phyloP scores from a whole-genome alignment of 2,797 vertebrate genomes.

The Protosalanx chinensis region DNA sequence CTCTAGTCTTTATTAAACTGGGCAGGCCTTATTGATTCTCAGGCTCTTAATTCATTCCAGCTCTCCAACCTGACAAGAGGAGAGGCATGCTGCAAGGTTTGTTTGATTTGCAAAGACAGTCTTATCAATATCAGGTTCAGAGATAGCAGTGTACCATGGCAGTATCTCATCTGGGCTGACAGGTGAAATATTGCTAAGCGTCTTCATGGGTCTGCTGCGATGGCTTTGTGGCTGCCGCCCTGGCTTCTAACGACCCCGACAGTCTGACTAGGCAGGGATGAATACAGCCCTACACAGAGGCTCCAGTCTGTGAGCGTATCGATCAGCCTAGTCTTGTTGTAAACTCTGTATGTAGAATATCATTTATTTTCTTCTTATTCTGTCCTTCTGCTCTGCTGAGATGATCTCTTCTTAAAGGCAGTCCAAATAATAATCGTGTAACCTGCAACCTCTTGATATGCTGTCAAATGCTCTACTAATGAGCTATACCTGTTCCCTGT shows the following conservation, averaged over 20 bases:
- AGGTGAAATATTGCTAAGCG: constrained; percentile 20
- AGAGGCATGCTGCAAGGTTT: constrained; percentile 33
- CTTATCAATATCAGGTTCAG: constrained; percentile 13
- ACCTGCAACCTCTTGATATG: too few species aligned
- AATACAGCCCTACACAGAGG: too few species aligned
- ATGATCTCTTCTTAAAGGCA: neutral
- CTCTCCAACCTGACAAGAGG: constrained; percentile 35
- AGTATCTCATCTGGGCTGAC: constrained; percentile 17
- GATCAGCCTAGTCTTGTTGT: too few species aligned
- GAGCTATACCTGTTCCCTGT: too few species aligned
- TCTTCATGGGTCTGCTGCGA: neutral
- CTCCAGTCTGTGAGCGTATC: too few species aligned
- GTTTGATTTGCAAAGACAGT: constrained; percentile 31
- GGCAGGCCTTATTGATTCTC: constrained; percentile 38
- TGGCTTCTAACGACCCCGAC: too few species aligned
- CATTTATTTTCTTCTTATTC: too few species aligned
- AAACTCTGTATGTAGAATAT: too few species aligned
- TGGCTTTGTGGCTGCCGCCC: too few species aligned
- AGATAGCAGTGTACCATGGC: constrained; percentile 24
- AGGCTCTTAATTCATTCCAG: constrained; percentile 33
- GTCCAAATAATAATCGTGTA: too few species aligned
- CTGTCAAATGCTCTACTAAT: too few species aligned
- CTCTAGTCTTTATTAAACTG: constrained; percentile 37
- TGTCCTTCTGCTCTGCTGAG: neutral
- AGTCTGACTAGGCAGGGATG: too few species aligned